Base-by-base conservation (phyloP, 2,888 invertebrate genomes). In the Catocala fraxini region DNA sequence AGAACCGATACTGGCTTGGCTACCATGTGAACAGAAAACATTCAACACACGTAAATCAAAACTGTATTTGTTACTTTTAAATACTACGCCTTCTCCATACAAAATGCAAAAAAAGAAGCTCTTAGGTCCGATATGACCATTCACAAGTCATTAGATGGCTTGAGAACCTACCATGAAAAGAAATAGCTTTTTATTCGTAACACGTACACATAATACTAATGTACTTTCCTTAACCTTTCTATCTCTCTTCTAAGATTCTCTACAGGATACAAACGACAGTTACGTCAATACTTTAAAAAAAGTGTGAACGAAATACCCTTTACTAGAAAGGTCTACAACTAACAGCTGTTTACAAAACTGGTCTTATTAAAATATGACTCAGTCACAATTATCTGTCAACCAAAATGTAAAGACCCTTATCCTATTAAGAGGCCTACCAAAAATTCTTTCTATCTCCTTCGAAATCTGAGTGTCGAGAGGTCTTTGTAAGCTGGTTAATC, bases 281-380 rank as follows among this genome's bases (percentile, higher is more conserved):
- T 47, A 47, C 11, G 5, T 51, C 12, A 10, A 51, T 51, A 51
- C 34, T 3, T 15, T 13, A 34, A 51, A 51, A 51, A 51, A 51
- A 51, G 41, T 51, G 41, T 39, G 41, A 52, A 13, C 15, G 25
- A 42, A 9, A 34, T 34, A 42, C 51, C 54, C 61, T 73, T 49
- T 51, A 41, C 46, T 45, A 25, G 9, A 49, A 61, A 65, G 47
- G 54, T 39, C 60, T 51, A 7, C 10, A 45, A 56, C 34, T n/a
- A 59, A 51, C 58, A 70, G 58, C 41, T 70, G 57, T 62, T 62
- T 58, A 49, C 56, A 43, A 63, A 64, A 63, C 61, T 47, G 55
- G 57, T 63, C 60, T 56, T 47, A 66, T 61, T 70, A 59, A 65
- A 62, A 60, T 56, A 33, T 75, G 64, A 63, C 54, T 69, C 69